phyloP scores from a whole-genome alignment of 2,113 vertebrate genomes.

The Podocnemis expansa region DNA sequence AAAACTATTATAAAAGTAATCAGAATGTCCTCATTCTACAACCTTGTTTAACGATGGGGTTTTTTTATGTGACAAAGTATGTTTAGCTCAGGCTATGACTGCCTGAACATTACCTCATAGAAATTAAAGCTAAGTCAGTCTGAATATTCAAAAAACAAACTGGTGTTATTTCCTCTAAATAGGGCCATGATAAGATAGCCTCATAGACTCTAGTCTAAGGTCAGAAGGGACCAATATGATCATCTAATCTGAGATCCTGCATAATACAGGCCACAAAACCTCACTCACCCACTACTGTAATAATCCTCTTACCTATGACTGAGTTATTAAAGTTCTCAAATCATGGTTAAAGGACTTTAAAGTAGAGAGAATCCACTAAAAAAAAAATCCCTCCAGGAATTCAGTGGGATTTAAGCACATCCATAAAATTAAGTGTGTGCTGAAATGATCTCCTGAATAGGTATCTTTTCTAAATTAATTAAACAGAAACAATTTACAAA shows the following conservation, averaged over 20 bases:
- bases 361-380: too few relatives aligned
- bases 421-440: not conserved
- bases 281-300: too few relatives aligned
- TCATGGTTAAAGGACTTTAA: too few relatives aligned
- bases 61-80: too few relatives aligned
- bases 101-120: not conserved
- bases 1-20: not conserved
- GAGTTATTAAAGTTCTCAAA: too few relatives aligned
- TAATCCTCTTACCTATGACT: too few relatives aligned
- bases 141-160: not conserved
- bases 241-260: too few relatives aligned
- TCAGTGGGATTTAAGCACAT: not conserved
- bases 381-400: not conserved
- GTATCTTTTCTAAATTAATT: not conserved
- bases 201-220: too few relatives aligned
- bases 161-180: not conserved
- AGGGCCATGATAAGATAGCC: not conserved
- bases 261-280: too few relatives aligned
- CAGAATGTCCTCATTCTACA: not conserved
- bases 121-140: not conserved
- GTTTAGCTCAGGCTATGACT: not conserved
- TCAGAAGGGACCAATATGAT: too few relatives aligned
- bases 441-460: not conserved
- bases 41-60: too few relatives aligned
- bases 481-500: not conserved